Evolutionary conservation across 2,797 vertebrate genomes (phyloP).

Genomic region (Sebastes trivittatus): DNA sequence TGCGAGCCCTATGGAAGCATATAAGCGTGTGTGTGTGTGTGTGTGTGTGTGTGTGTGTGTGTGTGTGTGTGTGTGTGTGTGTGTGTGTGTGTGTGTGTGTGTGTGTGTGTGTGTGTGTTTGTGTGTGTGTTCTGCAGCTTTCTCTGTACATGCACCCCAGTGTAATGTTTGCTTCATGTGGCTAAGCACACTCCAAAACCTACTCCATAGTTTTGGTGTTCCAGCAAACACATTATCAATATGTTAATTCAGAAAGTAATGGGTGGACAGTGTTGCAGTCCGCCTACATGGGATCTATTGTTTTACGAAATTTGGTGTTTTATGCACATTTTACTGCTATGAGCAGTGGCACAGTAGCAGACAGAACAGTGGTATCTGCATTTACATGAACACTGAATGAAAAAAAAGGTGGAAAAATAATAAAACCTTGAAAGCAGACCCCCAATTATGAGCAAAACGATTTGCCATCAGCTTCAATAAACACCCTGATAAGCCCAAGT

Average conservation of each 20-base stretch:
- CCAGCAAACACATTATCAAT: slow-evolving; percentile 3
- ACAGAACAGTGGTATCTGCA: not conserved
- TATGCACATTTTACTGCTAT: not conserved
- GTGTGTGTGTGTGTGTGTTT: not conserved
- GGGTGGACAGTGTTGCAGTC: not conserved
- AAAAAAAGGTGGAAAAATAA: not conserved
- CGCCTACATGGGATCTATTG: not conserved
- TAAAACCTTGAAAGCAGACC: not conserved
- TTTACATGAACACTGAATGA: not conserved
- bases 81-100: not conserved
- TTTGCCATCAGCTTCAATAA: not conserved
- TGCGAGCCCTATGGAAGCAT: not conserved
- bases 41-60: not conserved
- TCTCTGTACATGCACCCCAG: not conserved
- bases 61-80: not conserved
- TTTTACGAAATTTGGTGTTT: not conserved
- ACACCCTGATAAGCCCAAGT: not conserved
- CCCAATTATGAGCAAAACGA: not conserved
- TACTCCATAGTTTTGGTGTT: not conserved
- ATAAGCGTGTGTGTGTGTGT: not conserved
- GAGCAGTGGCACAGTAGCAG: not conserved
- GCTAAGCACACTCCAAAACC: not conserved
- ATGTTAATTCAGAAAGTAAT: slow-evolving; percentile 26
- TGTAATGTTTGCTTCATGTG: slow-evolving; percentile 6
- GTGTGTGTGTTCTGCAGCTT: not conserved